A percentile compares a stretch with the other conserved stretches of the same genome.
phyloP scores from a whole-genome alignment of 2,888 invertebrate genomes.

The Apocheima hispidaria region DNA sequence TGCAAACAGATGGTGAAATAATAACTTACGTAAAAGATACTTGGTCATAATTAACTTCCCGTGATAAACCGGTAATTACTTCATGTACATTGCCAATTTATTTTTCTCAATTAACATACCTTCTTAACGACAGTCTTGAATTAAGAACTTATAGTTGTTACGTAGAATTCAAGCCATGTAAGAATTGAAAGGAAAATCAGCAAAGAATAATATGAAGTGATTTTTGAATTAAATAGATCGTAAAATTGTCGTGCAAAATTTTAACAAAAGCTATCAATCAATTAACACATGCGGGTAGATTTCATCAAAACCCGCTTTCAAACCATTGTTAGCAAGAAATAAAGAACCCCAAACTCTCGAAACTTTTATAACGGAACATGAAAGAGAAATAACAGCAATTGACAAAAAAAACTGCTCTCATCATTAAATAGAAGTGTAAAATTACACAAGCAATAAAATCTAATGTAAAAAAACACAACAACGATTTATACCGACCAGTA shows the following conservation, averaged over 20 bases:
- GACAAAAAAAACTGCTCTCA: too few species aligned
- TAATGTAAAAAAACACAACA: too few species aligned
- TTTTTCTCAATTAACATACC: slow-evolving; percentile 25
- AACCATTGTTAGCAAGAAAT: not conserved
- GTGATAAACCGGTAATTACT: slow-evolving; percentile 23
- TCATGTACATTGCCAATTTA: slow-evolving; percentile 17
- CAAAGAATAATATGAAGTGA: slow-evolving; percentile 13
- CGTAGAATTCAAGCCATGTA: not conserved
- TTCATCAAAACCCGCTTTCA: slow-evolving; percentile 9
- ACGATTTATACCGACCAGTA: too few species aligned
- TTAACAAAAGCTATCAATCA: slow-evolving; percentile 28
- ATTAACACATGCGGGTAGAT: slow-evolving; percentile 41
- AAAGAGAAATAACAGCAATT: too few species aligned
- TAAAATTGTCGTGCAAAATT: slow-evolving; percentile 13
- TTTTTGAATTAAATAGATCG: slow-evolving; percentile 14
- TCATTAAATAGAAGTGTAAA: too few species aligned
- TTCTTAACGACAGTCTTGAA: slow-evolving; percentile 15
- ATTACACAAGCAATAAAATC: not conserved
- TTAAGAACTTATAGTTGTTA: slow-evolving; percentile 19
- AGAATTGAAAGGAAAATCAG: not conserved
- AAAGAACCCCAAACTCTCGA: not conserved
- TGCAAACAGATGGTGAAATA: slow-evolving; percentile 29
- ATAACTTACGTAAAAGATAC: slow-evolving; percentile 27
- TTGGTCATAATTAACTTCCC: slow-evolving; percentile 27
- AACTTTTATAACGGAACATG: too few species aligned